Evolutionary conservation across 2,113 vertebrate species (phyloP).

Genomic region (Gopherus evgoodei): DNA sequence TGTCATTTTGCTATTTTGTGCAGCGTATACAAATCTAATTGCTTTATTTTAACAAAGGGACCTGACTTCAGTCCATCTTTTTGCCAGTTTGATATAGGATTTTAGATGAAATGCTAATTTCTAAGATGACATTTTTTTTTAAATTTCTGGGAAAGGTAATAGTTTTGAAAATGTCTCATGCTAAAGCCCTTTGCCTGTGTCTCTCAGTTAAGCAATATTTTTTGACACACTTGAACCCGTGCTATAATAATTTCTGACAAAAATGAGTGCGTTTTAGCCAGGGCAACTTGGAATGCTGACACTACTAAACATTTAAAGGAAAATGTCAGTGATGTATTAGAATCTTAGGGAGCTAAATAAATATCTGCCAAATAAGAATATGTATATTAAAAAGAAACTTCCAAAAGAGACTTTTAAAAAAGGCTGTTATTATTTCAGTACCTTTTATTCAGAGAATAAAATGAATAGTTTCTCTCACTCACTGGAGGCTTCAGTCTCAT

Average conservation of each 20-base stretch:
- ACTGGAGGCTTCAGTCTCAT: neutral
- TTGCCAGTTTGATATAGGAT: neutral
- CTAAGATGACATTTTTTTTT: neutral
- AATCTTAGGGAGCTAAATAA: neutral
- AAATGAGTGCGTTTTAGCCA: neutral
- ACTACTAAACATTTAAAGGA: neutral
- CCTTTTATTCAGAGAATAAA: neutral
- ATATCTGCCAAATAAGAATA: neutral
- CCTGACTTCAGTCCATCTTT: neutral
- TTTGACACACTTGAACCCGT: constrained; percentile 29
- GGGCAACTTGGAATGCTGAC: neutral
- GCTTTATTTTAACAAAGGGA: neutral
- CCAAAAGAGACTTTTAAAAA: neutral
- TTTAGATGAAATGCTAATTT: constrained; percentile 7
- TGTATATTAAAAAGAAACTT: neutral
- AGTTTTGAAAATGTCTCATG: constrained; percentile 19
- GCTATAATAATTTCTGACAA: constrained; percentile 50
- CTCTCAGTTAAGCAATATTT: constrained; percentile 36
- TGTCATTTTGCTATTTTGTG: neutral
- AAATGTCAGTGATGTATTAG: neutral
- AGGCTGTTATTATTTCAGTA: neutral
- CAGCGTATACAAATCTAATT: neutral
- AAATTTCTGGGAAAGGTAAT: constrained; percentile 14
- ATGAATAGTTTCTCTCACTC: neutral
- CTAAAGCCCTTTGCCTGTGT: constrained; percentile 12